Base-by-base conservation (phyloP, 2,797 vertebrate species). In the Enteromius fasciolatus region DNA sequence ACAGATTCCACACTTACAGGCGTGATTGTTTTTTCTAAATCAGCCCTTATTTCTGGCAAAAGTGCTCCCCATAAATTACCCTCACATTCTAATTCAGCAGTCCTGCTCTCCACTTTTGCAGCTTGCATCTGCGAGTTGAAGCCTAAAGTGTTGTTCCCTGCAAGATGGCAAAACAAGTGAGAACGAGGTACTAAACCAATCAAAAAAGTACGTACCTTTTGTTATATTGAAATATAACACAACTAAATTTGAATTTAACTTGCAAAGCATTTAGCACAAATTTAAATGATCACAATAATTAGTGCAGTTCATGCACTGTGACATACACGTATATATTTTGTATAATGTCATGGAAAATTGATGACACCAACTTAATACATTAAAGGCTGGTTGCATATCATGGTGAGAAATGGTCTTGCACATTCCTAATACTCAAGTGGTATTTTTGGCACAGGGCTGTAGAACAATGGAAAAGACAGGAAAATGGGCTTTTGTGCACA, bases 401-500 rank as follows among this genome's bases (percentile, higher is more conserved):
- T 78, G 68, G 18, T 59, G 75, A 81, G 81, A 87, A 83, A 84
- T 86, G 80, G 75, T 82, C 69, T 74, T 82, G 85, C 79, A 76
- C 67, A 61, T 50, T 79, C 67, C 67, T 85, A 86, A 87, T 78
- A 36, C 78, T 84, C 85, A 75, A 84, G 76, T 85, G 73, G 80
- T 83, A 88, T 86, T 87, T 87, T 88, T 84, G 84, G 87, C 84
- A 81, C 81, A 86, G 83, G 74, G 73, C 84, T 76, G 82, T 82
- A 86, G 85, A 89, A 89, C 88, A 87, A 87, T 87, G 79, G 85
- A 91, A 94, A 90, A 93, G 92, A 94, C 93, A 92, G 94, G 93
- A 94, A 93, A 94, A 94, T 94, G 93, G 93, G 93, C 92, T 94
- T 88, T 94, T 93, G 92, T 93, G 81, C 85, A 84, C 85, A 87